phyloP scores from a whole-genome alignment of 2,888 invertebrate genomes.

The Ormyrus thymus region DNA sequence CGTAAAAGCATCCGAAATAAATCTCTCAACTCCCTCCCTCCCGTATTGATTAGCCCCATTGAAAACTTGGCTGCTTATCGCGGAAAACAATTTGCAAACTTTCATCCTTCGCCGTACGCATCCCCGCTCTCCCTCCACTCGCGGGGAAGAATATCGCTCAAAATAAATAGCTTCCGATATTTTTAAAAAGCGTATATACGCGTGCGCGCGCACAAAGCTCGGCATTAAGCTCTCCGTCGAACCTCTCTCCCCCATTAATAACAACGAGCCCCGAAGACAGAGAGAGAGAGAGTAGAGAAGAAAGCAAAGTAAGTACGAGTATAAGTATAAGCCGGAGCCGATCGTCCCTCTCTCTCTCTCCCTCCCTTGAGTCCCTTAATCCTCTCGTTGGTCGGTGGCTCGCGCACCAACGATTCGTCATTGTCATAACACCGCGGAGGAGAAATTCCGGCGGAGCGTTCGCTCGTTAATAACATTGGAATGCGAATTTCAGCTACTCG shows the following conservation, averaged over 20 bases:
- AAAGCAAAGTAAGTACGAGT: neutral
- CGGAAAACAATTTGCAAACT: slow-evolving; percentile 34
- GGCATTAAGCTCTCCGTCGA: neutral
- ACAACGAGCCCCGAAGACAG: neutral
- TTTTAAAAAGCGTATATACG: no score
- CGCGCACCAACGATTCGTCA: slow-evolving; percentile 41
- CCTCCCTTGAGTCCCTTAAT: slow-evolving; percentile 18
- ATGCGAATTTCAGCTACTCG: slow-evolving; percentile 50
- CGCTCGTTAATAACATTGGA: slow-evolving; percentile 51
- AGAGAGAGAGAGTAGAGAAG: neutral
- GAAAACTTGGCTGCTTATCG: slow-evolving; percentile 34
- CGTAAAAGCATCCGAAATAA: neutral
- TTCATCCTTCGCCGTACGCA: neutral
- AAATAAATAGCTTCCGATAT: neutral
- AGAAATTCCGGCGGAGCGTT: slow-evolving; percentile 41
- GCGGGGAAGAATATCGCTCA: neutral
- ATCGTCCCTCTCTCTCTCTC: neutral
- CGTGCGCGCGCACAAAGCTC: neutral
- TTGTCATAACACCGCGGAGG: slow-evolving; percentile 43
- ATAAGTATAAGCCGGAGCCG: neutral
- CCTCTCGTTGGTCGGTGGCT: slow-evolving; percentile 2
- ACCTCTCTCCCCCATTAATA: slow-evolving; percentile 3
- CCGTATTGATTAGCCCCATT: slow-evolving; percentile 13
- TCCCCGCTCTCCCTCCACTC: neutral
- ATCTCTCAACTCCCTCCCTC: neutral